Percentiles rank a stretch among this genome's conserved stretches.
Conservation (phyloP, 2,113 vertebrate genomes). For the Plectropomus leopardus region DNA sequence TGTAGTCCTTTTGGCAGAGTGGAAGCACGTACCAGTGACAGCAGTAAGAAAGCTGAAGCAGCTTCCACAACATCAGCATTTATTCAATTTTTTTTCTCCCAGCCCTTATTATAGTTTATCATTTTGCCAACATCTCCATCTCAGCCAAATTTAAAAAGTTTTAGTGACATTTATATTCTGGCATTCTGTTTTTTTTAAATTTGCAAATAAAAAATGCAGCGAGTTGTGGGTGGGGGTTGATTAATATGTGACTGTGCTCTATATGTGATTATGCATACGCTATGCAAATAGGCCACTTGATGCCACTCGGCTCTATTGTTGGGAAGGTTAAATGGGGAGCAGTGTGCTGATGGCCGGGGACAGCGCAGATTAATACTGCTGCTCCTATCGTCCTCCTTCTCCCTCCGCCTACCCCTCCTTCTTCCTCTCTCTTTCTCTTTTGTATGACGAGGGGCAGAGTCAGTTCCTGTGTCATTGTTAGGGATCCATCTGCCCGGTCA, state of each 20-base stretch:
- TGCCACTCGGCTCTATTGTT: constrained; percentile 49
- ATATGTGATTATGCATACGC: constrained; percentile 40
- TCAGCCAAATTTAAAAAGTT: neutral
- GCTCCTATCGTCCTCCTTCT: constrained; percentile 38
- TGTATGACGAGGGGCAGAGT: constrained; percentile 57
- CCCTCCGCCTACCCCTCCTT: constrained; percentile 33
- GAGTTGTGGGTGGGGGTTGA: neutral
- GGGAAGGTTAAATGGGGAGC: constrained; percentile 48
- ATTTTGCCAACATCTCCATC: neutral
- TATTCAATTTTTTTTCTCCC: neutral
- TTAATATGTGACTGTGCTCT: constrained; percentile 1
- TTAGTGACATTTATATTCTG: neutral
- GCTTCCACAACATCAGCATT: neutral
- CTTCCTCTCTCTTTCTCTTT: constrained; percentile 59
- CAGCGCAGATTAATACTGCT: constrained; percentile 45
- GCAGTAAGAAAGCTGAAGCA: neutral
- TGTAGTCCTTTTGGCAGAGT: neutral
- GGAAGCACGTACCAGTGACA: neutral
- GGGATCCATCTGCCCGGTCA: constrained; percentile 75
- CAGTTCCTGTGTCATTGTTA: constrained; percentile 83
- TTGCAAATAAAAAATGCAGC: neutral
- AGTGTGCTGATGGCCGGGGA: constrained; percentile 37
- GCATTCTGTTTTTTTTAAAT: neutral
- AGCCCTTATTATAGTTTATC: neutral
- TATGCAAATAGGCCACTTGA: constrained; percentile 55